Evolutionary conservation across 2,797 vertebrate species (phyloP).

Genomic region (Pangasius sanitwongsei): DNA sequence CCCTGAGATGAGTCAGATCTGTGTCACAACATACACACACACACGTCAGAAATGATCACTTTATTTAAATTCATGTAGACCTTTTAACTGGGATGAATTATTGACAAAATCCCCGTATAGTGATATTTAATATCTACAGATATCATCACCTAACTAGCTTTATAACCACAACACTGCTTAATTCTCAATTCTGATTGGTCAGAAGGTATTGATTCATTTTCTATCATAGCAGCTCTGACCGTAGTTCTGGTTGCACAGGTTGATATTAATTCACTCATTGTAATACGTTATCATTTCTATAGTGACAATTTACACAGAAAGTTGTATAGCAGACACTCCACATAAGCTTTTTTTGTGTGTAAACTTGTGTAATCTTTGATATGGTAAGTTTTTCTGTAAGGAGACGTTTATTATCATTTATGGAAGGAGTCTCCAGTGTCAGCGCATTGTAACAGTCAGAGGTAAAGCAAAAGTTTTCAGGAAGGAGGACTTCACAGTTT

Average conservation of each 20-base stretch:
- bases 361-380: background rate
- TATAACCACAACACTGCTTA: background rate
- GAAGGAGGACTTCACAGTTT: background rate
- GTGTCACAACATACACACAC: slow-evolving; percentile 75
- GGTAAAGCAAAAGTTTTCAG: background rate
- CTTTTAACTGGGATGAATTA: background rate
- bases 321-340: background rate
- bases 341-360: background rate
- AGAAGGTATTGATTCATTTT: background rate
- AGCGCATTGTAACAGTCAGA: background rate
- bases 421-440: background rate
- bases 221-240: background rate
- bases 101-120: background rate
- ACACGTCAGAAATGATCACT: background rate
- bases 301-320: background rate
- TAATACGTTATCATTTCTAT: background rate
- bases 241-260: background rate
- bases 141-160: background rate
- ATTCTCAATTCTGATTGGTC: background rate
- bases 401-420: background rate
- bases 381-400: background rate
- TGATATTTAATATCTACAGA: background rate
- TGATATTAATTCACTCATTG: background rate
- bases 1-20: slow-evolving; percentile 94
- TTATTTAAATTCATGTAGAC: background rate